phyloP scores from a whole-genome alignment of 2,888 invertebrate species.

The Caenorhabditis wallacei region DNA sequence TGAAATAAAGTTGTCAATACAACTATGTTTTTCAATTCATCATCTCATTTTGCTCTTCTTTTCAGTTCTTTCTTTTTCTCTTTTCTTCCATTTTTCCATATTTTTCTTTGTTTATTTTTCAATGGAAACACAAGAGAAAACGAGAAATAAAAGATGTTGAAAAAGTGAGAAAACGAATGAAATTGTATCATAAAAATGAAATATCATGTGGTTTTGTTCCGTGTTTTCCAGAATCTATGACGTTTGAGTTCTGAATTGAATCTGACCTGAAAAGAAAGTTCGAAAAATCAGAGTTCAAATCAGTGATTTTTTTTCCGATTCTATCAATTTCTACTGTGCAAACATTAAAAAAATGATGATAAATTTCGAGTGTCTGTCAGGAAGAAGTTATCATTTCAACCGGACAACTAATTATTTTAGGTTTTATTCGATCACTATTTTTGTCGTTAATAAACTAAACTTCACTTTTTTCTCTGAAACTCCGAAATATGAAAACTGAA shows the following conservation, averaged over 20 bases:
- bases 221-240: no score
- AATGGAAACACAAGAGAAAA: constrained; percentile 19
- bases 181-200: constrained; percentile 6
- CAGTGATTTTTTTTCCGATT: no score
- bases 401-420: no score
- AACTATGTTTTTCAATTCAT: not conserved
- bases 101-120: constrained; percentile 36
- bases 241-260: no score
- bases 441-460: no score
- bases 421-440: no score
- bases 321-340: no score
- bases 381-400: no score
- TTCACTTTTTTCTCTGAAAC: not conserved
- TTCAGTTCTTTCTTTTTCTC: not conserved
- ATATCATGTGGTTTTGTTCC: not conserved
- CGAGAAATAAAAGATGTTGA: constrained; percentile 17
- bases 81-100: not conserved
- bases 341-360: not conserved
- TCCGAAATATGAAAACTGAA: not conserved
- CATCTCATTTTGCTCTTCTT: not conserved
- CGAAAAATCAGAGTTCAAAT: no score
- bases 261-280: not conserved
- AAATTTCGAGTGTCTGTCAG: not conserved
- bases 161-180: constrained; percentile 10
- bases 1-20: no score